A percentile compares a stretch with the other conserved stretches of the same genome.
Evolutionary conservation across 2,888 invertebrate species (phyloP).

Genomic region (Camponotus fellah): DNA sequence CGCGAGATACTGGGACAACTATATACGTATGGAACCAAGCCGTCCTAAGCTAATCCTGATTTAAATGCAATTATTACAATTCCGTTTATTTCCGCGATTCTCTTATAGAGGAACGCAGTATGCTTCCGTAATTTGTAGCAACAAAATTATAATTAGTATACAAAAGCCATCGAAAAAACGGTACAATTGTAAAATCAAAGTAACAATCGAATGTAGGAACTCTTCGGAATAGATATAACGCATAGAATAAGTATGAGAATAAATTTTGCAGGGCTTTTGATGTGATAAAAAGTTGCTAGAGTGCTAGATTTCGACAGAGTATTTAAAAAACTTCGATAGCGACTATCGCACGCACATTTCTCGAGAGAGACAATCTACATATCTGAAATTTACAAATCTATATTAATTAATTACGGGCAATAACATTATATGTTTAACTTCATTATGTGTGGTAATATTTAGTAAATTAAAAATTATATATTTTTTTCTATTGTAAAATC

Average conservation of each 20-base stretch:
- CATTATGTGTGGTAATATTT: constrained; percentile 6
- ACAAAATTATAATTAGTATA: constrained; percentile 26
- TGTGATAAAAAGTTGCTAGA: constrained; percentile 62
- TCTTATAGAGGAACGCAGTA: constrained; percentile 42
- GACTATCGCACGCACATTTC: constrained; percentile 51
- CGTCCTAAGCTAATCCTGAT: constrained; percentile 59
- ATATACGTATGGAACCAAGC: constrained; percentile 42
- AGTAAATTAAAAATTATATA: background rate
- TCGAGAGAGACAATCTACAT: constrained; percentile 69
- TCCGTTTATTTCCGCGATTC: constrained; percentile 12
- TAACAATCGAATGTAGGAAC: constrained; percentile 33
- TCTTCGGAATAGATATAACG: constrained; percentile 29
- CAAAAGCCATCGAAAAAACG: constrained; percentile 39
- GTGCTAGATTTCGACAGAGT: constrained; percentile 25
- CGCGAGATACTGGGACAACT: constrained; percentile 25
- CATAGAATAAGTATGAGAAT: constrained; percentile 36
- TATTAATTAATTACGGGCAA: constrained; percentile 9
- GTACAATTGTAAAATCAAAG: constrained; percentile 55
- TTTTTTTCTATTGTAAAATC: background rate
- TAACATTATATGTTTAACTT: constrained; percentile 15
- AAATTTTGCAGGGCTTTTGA: constrained; percentile 64
- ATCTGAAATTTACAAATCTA: constrained; percentile 57
- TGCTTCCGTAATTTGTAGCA: constrained; percentile 8
- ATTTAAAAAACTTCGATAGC: constrained; percentile 29
- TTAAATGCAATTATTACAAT: constrained; percentile 20